Evolutionary conservation across 2,888 invertebrate species (phyloP).

Genomic region (Noctua fimbriata): DNA sequence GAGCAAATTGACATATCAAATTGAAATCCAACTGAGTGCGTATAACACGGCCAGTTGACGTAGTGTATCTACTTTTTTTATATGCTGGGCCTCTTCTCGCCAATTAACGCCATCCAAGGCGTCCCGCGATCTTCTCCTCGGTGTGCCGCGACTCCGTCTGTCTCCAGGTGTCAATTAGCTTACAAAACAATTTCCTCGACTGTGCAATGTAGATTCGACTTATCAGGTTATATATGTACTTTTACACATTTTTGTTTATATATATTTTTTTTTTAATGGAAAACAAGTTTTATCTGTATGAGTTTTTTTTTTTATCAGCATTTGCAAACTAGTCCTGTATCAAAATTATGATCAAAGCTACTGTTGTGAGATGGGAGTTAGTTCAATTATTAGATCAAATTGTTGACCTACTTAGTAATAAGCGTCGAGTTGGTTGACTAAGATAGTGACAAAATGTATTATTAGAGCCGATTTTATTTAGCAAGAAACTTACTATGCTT

Average conservation of each 20-base stretch:
- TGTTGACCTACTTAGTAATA: conserved; percentile 50
- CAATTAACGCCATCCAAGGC: too few relatives aligned
- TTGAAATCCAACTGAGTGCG: neutral
- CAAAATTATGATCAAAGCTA: conserved; percentile 22
- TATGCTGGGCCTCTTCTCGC: too few relatives aligned
- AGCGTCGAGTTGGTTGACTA: conserved; percentile 24
- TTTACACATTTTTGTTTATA: neutral
- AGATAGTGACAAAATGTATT: neutral
- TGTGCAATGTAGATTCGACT: conserved; percentile 8
- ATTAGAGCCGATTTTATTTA: neutral
- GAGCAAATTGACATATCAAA: too few relatives aligned
- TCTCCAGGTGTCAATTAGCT: neutral
- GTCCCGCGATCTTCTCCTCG: too few relatives aligned
- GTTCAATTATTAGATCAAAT: conserved; percentile 63
- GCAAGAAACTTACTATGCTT: neutral
- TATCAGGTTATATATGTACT: neutral
- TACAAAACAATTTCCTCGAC: neutral
- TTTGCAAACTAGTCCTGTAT: conserved; percentile 38
- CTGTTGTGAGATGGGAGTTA: conserved; percentile 31
- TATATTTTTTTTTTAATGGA: neutral
- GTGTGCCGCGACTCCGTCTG: too few relatives aligned
- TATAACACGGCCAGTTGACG: neutral
- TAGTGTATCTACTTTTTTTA: neutral
- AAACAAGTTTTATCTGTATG: neutral
- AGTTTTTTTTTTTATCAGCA: neutral